phyloP scores from a whole-genome alignment of 2,888 invertebrate species.

The Athrips mouffetella region DNA sequence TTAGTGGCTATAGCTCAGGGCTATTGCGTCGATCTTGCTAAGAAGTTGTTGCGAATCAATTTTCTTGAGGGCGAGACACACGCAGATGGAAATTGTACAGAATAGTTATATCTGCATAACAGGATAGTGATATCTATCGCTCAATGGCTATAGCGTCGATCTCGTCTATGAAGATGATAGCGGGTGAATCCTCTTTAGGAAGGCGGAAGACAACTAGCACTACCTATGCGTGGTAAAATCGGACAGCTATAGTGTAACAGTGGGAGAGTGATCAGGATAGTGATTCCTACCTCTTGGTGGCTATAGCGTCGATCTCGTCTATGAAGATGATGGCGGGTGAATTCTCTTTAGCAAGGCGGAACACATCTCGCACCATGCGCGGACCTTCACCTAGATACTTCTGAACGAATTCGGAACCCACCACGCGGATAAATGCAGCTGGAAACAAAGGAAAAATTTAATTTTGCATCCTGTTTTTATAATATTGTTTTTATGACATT shows the following conservation, averaged over 20 bases:
- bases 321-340: slow-evolving; percentile 99
- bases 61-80: too few species aligned
- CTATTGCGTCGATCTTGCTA: too few species aligned
- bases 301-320: slow-evolving; percentile 99
- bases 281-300: slow-evolving; percentile 88
- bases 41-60: too few species aligned
- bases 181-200: slow-evolving; percentile 99
- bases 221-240: too few species aligned
- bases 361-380: slow-evolving; percentile 99
- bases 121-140: slow-evolving; percentile 69
- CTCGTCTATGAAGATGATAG: slow-evolving; percentile 99
- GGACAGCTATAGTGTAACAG: too few species aligned
- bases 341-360: slow-evolving; percentile 98
- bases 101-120: too few species aligned
- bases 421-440: slow-evolving; percentile 99
- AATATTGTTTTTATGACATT: too few species aligned
- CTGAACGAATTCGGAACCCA: slow-evolving; percentile 99
- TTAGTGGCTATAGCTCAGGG: too few species aligned
- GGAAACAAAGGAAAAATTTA: too few species aligned
- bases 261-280: too few species aligned
- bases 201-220: slow-evolving; percentile 99
- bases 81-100: too few species aligned
- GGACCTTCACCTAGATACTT: slow-evolving; percentile 99
- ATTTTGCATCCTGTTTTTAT: too few species aligned
- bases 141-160: slow-evolving; percentile 99